These are phyloP conservation scores for Myanophis thanlyinensis DNA, from an alignment of 2,113 vertebrate species.

Conservation along the genomic window DNA sequence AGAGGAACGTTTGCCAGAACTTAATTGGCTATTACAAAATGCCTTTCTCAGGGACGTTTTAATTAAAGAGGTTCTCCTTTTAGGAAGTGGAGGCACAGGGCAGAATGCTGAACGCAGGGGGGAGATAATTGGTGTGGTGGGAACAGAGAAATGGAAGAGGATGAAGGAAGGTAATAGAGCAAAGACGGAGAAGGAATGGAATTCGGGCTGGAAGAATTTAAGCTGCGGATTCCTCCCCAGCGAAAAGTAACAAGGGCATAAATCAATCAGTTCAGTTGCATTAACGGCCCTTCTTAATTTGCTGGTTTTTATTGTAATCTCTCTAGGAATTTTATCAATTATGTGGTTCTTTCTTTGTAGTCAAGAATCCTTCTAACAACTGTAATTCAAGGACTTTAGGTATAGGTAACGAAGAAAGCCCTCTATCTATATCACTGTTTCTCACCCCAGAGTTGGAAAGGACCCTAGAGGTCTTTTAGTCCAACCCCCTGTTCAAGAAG, in stretches of 20 bases:
- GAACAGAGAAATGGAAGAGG: constrained; percentile 40
- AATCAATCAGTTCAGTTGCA: not conserved
- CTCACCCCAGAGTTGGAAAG: not conserved
- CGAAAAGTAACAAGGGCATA: not conserved
- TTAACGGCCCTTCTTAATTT: not conserved
- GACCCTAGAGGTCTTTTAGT: not conserved
- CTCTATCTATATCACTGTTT: not conserved
- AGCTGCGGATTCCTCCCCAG: not conserved
- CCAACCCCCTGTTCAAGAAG: not conserved
- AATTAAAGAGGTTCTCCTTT: constrained; percentile 41
- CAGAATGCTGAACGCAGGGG: constrained; percentile 11
- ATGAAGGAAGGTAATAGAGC: constrained; percentile 43
- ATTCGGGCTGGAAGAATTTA: constrained; percentile 7
- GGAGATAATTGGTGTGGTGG: constrained; percentile 55
- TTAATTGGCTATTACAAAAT: constrained; percentile 50
- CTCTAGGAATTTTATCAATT: not conserved
- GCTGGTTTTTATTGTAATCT: not conserved
- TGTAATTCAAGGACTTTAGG: not conserved
- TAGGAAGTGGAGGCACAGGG: constrained; percentile 40
- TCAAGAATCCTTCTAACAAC: not conserved
- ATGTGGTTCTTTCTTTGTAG: not conserved
- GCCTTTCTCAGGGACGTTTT: constrained; percentile 49
- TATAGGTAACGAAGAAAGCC: not conserved
- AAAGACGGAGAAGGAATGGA: constrained; percentile 50
- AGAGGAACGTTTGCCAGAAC: constrained; percentile 29